Conservation (phyloP, 2,113 vertebrate genomes). For the Mobula hypostoma region DNA sequence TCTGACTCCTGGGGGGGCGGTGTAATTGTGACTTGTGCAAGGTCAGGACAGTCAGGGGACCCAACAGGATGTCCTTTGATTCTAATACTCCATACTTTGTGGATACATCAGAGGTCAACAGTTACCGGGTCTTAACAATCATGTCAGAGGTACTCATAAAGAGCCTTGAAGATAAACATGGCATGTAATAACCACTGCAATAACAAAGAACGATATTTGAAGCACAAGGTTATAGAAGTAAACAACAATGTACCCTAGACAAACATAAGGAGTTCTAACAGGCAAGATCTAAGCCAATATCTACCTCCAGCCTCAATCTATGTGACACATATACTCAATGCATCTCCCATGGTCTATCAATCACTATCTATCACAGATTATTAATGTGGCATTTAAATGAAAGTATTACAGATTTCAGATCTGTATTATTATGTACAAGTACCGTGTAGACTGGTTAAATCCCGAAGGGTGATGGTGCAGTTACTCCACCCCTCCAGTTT, state of each 20-base stretch:
- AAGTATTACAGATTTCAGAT: neutral
- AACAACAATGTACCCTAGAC: neutral
- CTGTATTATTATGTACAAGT: neutral
- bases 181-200: neutral
- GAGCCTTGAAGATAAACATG: neutral
- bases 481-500: neutral
- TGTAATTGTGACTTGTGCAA: neutral
- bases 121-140: neutral
- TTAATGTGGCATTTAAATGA: neutral
- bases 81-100: neutral
- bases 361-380: neutral
- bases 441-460: neutral
- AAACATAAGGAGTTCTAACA: neutral
- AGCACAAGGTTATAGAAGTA: neutral
- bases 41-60: neutral
- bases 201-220: neutral
- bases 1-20: neutral
- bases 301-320: neutral
- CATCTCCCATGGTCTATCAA: neutral
- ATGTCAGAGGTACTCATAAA: neutral
- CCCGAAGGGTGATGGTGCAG: too few species aligned
- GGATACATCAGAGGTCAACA: neutral
- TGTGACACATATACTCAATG: neutral
- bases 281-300: neutral
- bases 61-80: neutral